Percentiles rank a stretch among this genome's conserved stretches.
phyloP scores from a whole-genome alignment of 2,797 vertebrate species.

The Protosalanx chinensis region DNA sequence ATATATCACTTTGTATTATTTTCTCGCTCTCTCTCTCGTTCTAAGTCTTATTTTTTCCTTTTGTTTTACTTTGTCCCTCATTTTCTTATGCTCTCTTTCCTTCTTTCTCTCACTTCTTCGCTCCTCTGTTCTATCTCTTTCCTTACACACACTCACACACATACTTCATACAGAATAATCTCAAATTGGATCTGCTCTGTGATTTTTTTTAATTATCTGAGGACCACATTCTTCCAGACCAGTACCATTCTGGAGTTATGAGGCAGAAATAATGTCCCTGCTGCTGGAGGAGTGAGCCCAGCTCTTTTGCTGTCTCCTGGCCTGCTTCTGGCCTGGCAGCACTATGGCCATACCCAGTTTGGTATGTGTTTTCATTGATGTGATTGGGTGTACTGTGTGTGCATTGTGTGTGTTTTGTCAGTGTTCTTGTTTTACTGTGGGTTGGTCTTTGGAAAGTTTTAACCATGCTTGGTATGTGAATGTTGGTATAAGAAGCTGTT shows the following conservation, averaged over 20 bases:
- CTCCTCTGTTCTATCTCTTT: slow-evolving; percentile 2
- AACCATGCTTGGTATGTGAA: too few species aligned
- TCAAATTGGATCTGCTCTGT: slow-evolving; percentile 78
- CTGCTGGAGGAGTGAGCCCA: slow-evolving; percentile 41
- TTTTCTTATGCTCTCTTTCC: background rate
- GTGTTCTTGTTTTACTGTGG: background rate
- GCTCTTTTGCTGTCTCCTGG: background rate
- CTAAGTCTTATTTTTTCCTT: slow-evolving; percentile 7
- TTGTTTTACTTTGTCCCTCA: background rate
- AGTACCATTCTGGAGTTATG: slow-evolving; percentile 74
- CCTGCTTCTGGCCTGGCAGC: background rate
- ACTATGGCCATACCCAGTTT: too few species aligned
- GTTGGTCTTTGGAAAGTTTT: too few species aligned
- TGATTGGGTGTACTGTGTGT: background rate
- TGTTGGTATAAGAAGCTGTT: too few species aligned
- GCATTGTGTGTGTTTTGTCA: background rate
- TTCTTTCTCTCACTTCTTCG: slow-evolving; percentile 13
- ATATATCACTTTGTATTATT: too few species aligned
- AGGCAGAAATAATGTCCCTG: slow-evolving; percentile 74
- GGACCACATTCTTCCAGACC: slow-evolving; percentile 70
- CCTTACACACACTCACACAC: slow-evolving; percentile 37
- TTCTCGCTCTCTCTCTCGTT: background rate
- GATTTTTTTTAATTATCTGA: slow-evolving; percentile 79
- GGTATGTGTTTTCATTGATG: too few species aligned
- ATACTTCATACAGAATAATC: slow-evolving; percentile 71